phyloP scores from a whole-genome alignment of 2,888 invertebrate genomes.

The Heliconius hortense region DNA sequence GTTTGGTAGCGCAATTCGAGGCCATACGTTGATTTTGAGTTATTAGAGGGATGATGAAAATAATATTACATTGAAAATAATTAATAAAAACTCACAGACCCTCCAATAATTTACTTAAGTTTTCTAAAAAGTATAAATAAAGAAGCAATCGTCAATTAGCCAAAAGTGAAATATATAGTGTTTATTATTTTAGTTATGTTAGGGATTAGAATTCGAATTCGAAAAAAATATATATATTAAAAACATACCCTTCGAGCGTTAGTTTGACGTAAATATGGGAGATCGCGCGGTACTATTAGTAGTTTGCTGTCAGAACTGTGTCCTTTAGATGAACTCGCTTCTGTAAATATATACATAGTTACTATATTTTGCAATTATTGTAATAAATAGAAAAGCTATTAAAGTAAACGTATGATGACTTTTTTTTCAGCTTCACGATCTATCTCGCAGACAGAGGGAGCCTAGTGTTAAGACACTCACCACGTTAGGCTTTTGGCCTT shows the following conservation, averaged over 20 bases:
- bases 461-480: no score
- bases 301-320: conserved; percentile 69
- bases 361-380: background rate
- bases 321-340: conserved; percentile 70
- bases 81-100: background rate
- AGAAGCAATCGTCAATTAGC: no score
- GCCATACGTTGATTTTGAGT: background rate
- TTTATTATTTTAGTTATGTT: no score
- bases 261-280: conserved; percentile 79
- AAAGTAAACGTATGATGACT: background rate
- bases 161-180: no score
- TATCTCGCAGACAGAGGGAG: no score
- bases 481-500: no score
- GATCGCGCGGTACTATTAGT: conserved; percentile 75
- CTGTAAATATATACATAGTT: conserved; percentile 49
- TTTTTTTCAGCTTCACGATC: no score
- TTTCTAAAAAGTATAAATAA: no score
- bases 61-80: background rate
- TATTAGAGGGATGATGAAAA: background rate
- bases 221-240: background rate
- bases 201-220: no score
- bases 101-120: no score
- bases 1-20: background rate
- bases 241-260: conserved; percentile 75
- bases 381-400: background rate